Evolutionary conservation across 2,888 invertebrate species (phyloP).

Genomic region (Calliphora vomitoria): DNA sequence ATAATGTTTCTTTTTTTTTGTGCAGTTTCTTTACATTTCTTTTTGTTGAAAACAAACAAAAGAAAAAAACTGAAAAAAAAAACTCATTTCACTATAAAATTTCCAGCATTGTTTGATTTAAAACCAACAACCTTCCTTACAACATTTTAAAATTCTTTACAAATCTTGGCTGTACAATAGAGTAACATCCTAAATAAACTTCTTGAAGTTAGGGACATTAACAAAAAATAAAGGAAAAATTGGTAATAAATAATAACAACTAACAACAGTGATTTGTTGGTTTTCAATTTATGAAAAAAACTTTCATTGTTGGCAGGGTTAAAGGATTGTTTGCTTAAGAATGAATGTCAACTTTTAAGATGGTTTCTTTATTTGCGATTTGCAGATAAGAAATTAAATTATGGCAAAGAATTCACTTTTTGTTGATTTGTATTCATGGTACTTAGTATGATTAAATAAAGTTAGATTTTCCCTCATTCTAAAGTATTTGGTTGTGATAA

Average conservation of each 20-base stretch:
- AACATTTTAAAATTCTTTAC: slow-evolving; percentile 20
- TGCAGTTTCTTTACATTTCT: neutral
- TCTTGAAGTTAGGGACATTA: neutral
- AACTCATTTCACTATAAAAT: slow-evolving; percentile 12
- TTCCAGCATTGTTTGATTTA: slow-evolving; percentile 7
- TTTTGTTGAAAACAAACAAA: neutral
- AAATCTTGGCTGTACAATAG: neutral
- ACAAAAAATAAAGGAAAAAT: neutral
- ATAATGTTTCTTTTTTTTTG: slow-evolving; percentile 10
- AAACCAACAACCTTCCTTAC: neutral
- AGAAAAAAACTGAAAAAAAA: neutral
- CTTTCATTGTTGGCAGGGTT: neutral
- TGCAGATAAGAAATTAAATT: neutral
- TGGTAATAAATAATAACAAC: slow-evolving; percentile 3
- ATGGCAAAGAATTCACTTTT: too few species aligned
- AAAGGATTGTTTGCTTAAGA: slow-evolving; percentile 11
- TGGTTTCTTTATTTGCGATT: neutral
- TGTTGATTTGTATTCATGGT: too few species aligned
- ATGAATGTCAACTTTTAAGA: neutral
- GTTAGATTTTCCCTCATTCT: too few species aligned
- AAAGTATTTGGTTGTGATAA: too few species aligned
- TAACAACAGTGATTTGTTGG: slow-evolving; percentile 30
- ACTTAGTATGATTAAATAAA: too few species aligned
- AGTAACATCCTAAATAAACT: slow-evolving; percentile 47
- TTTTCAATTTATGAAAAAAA: slow-evolving; percentile 13